Base-by-base conservation (phyloP, 2,888 invertebrate species). In the Cataglyphis altisquamis region DNA sequence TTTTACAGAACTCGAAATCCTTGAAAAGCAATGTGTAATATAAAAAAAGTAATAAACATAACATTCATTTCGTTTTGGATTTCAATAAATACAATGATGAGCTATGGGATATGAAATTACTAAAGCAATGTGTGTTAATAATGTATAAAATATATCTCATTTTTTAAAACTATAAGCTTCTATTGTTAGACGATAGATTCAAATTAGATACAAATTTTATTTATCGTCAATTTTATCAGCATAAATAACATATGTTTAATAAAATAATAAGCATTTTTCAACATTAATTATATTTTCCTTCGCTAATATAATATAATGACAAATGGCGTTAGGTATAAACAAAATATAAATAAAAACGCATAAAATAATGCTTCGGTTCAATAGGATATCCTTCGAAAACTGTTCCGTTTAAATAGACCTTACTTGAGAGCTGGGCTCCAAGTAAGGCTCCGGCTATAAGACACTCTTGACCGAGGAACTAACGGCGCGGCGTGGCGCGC, bases 381-480 rank as follows among this genome's bases (percentile, higher is more conserved):
- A 18, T 60, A 12, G 18, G 45, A 45, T 80, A 78, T 45, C 70
- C 60, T 60, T 60, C 55, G 60, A 18, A 80, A 62, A 72, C 12
- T n/a, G 25, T 60, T 70, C 8, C 78, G 45, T 36, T 80, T 80
- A 62, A 72, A 72, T 72, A 72, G 60, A 60, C 45, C 78, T 72
- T 80, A 80, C 72, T 60, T 25, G 36, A 70, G 78, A 62, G 78
- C 55, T 60, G 70, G 25, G 60, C 18, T 41, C 18, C 41, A 18
- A n/a, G 25, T 63, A 63, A 77, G 67, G 21, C 77, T 55, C 48
- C 55, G 67, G 39, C 29, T 41, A 45, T 62, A 60, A 60, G 78
- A 60, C 78, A 62, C 78, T 62, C 72, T 72, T 80, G 72, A 80
- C 78, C 72, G 60, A 80, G 72, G 72, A 80, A 80, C 78, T 80